These are phyloP conservation scores for Ceraclea dissimilis DNA, from an alignment of 2,888 invertebrate species.

Conservation along the genomic window DNA sequence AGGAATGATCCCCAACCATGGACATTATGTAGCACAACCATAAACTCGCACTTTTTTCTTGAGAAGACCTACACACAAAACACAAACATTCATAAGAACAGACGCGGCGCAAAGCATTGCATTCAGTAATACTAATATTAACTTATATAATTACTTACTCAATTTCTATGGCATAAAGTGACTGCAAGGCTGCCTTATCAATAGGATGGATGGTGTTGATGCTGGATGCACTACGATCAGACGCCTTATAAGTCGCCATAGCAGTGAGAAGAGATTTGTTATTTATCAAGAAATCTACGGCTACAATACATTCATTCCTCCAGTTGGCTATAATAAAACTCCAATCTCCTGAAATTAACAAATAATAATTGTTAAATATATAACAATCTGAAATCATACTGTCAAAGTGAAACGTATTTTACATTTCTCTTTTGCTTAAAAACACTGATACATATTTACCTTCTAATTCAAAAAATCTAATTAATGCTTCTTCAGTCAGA, in stretches of 20 bases:
- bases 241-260: slow-evolving; percentile 18
- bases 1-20: slow-evolving; percentile 7
- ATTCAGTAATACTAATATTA: not conserved
- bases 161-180: slow-evolving; percentile 17
- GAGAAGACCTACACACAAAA: slow-evolving; percentile 10
- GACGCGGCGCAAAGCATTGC: no score
- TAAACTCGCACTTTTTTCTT: slow-evolving; percentile 16
- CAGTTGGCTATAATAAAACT: slow-evolving; percentile 15
- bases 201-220: slow-evolving; percentile 15
- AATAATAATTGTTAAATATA: not conserved
- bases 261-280: slow-evolving; percentile 15
- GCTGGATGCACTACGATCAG: slow-evolving; percentile 8
- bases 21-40: slow-evolving; percentile 21
- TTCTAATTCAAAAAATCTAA: slow-evolving; percentile 19
- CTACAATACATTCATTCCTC: slow-evolving; percentile 20
- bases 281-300: slow-evolving; percentile 18
- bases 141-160: slow-evolving; percentile 9
- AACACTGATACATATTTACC: slow-evolving; percentile 9
- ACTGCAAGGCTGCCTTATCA: slow-evolving; percentile 18
- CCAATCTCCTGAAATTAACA: slow-evolving; percentile 19
- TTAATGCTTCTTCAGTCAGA: slow-evolving; percentile 17
- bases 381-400: not conserved
- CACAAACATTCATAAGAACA: no score
- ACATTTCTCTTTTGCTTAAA: no score
- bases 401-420: not conserved